Conservation (phyloP, 2,113 vertebrate species). For the Bagarius yarrelli region DNA sequence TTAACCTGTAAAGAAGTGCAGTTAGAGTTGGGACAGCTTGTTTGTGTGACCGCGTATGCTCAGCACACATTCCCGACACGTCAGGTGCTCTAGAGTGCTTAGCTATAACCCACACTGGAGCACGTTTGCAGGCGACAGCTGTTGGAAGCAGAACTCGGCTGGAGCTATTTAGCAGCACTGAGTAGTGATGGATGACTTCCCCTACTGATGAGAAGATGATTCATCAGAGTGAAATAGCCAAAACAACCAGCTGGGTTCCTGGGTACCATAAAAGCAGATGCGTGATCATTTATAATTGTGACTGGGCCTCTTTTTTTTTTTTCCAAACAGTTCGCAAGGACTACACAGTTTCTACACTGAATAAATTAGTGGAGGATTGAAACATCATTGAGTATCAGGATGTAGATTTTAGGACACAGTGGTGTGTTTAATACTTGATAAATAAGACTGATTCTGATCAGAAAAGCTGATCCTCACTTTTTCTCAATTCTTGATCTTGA, state of each 20-base stretch:
- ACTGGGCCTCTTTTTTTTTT: conserved; percentile 4
- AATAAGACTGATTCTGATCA: no score
- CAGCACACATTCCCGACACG: conserved; percentile 2
- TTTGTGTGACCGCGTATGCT: conserved; percentile 11
- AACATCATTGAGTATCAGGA: not conserved
- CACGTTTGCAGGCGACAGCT: conserved; percentile 43
- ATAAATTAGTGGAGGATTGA: not conserved
- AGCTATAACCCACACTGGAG: conserved; percentile 30
- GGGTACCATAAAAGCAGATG: conserved; percentile 26
- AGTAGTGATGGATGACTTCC: conserved; percentile 52
- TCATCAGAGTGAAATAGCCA: conserved; percentile 33
- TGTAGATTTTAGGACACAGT: not conserved
- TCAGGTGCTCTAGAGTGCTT: conserved; percentile 9
- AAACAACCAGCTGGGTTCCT: conserved; percentile 7
- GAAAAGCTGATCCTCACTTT: not conserved
- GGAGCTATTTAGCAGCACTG: conserved; percentile 36
- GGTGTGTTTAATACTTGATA: not conserved
- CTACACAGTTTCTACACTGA: not conserved
- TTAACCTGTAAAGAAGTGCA: not conserved
- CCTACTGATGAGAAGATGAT: conserved; percentile 24
- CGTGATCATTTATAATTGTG: conserved; percentile 20
- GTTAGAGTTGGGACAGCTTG: not conserved
- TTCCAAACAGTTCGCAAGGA: not conserved
- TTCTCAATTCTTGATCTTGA: not conserved
- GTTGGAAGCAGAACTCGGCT: conserved; percentile 41